Base-by-base conservation (phyloP, 2,888 invertebrate species). In the Papilio demoleus region DNA sequence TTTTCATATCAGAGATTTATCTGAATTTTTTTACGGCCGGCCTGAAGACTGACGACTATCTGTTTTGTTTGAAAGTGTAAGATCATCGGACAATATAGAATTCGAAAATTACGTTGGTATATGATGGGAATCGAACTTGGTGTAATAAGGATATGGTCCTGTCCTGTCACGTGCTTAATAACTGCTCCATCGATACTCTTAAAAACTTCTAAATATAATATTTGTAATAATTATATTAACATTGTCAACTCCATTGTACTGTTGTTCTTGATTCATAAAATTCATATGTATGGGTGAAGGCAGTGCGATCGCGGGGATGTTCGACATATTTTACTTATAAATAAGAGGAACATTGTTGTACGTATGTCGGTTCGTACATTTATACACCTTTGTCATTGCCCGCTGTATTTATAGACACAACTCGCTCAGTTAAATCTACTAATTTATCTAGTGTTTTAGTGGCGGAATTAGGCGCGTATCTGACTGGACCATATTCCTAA, bases 231-330 rank as follows among this genome's bases (percentile, higher is more conserved):
- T 68, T 65, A 34, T 24, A 72, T n/a, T 22, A 56, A 6, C 27
- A 75, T 72, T 2, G 27, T 22, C 79, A 11, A 59, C 87, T 90
- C 89, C 75, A 86, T 69, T 14, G 74, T 62, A 73, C 71, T 71
- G 19, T 0, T 72, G 77, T 74, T 69, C 81, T 71, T 74, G 81
- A 84, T 90, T 90, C 90, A 88, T 90, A 91, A 91, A 90, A 90
- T 86, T 88, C 91, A 88, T 89, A 88, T 88, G 88, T 88, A 88
- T 81, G 85, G 86, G 87, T 87, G 88, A 85, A 88, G 84, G 81
- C 82, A 80, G 78, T 76, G 81, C 82, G 81, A 83, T 85, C 83
- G 81, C 83, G 78, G 79, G 81, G 82, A 81, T 83, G 81, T 84
- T 79, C 80, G 77, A 83, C 86, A 87, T 85, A 87, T 87, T 88